Evolutionary conservation across 2,888 invertebrate genomes (phyloP), one percentile per base, ranked within the genome.

Genomic region (Athalia circularis): DNA sequence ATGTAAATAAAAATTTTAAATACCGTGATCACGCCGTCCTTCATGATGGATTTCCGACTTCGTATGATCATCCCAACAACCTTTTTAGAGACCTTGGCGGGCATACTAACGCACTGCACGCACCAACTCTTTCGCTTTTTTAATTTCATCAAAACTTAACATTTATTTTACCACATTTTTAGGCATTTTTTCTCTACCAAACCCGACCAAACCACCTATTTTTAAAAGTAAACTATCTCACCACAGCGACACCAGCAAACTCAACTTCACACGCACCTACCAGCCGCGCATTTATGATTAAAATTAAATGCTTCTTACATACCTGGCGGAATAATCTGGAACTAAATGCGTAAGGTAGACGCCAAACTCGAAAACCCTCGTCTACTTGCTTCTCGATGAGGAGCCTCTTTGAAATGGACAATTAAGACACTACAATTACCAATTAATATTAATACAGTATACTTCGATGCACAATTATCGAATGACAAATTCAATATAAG

Each of bases 61-160:
- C 96, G 93, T 92, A 96, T 95, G 91, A 96, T 95, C 94, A 96
- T 96, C 91, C 96, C 95, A 91, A 96, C 95, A 92, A 95, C 94
- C 90, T 95, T 95, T 92, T 95, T 96, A 86, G 95, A 95, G 87
- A 94, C 94, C 92, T 95, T 95, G 90, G 94, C 93, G 90, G 95
- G 94, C 93, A 91, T 91, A 88, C 90, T 91, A 86, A 89, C 86
- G 88, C 90, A 90, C 88, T 90, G 90, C 85, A 90, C 89, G 89
- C 90, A 90, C 85, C 89, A 84, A 84, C 86, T 90, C 86, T 90
- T 90, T 82, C 90, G 89, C 85, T 90, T 90, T 83, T 90, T 90
- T 72, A 90, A 86, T 89, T 90, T 90, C 90, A 90, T 90, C 82
- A 88, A 89, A 64, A 75, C 43, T 62, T 29, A 75, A 75, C 62